Evolutionary conservation across 2,797 vertebrate species (phyloP), one percentile per base, ranked within the genome.

Genomic region (Anguilla anguilla): DNA sequence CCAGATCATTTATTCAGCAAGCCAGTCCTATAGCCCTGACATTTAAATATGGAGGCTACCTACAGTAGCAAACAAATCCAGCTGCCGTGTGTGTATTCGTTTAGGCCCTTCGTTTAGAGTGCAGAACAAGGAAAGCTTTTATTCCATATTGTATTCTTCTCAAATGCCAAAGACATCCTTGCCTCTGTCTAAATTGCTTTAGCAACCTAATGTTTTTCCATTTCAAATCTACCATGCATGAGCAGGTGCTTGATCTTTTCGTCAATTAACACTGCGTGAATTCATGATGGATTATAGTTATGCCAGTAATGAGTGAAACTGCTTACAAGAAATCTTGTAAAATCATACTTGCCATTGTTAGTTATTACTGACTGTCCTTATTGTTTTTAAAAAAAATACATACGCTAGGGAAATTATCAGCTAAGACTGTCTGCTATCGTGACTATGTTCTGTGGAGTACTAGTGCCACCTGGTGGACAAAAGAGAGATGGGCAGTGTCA

Each of bases 111-210:
- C 39, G 39, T 43, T 43, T 77, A 19, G 87, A 89, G 57, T 87
- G 88, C 90, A 88, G 91, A 92, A 91, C 91, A 91, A 94, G 88
- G 82, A 90, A 69, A 83, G 64, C 4, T 87, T 89, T 90, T 85
- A 91, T 89, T 94, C 43, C 88, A 87, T 88, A 91, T 90, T 90
- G 89, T 92, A 90, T 94, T 96, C 96, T 96, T 93, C 94, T 94
- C 86, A 89, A 91, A 91, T 89, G 88, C 84, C 90, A 89, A 90
- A 94, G 91, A 87, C 89, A 91, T 22, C 87, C 0, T 91, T 88
- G 89, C 91, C 89, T 91, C 74, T 0, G 67, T 82, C 87, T 57
- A 84, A 77, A 85, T 89, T 89, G 53, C 15, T 22, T 84, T 15
- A 84, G 83, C 53, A 59, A 59, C 46, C 46, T 83, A 25, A 28